These are phyloP conservation scores for Streblospio benedicti DNA, from an alignment of 1,140 invertebrate genomes.

Conservation along the genomic window DNA sequence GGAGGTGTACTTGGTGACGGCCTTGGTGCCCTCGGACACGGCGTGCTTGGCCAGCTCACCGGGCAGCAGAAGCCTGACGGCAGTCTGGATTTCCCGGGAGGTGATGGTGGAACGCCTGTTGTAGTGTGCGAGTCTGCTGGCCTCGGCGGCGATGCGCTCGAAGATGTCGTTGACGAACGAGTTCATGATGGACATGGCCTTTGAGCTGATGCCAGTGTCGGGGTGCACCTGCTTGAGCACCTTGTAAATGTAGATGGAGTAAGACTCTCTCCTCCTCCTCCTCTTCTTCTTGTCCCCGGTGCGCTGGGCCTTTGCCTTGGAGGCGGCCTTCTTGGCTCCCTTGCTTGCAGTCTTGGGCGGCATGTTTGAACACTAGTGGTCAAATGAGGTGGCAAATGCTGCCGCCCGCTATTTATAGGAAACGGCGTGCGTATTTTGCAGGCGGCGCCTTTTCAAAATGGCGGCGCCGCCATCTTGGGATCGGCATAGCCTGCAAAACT, in stretches of 20 bases:
- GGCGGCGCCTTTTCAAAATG: too few species aligned
- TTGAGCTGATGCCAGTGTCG: constrained; percentile 57
- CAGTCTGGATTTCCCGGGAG: constrained; percentile 57
- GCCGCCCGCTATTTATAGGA: too few species aligned
- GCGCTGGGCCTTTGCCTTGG: constrained; percentile 7
- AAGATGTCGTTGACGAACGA: constrained; percentile 46
- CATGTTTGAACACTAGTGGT: constrained; percentile 50
- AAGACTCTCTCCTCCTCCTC: constrained; percentile 54
- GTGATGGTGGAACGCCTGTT: constrained; percentile 49
- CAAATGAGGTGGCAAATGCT: too few species aligned
- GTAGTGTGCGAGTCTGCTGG: constrained; percentile 41
- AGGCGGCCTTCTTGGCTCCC: constrained; percentile 11
- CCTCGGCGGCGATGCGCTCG: constrained; percentile 45
- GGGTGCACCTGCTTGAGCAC: constrained; percentile 64
- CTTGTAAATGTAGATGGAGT: constrained; percentile 61
- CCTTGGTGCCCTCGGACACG: constrained; percentile 45
- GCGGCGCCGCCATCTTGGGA: too few species aligned
- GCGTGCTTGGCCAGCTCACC: constrained; percentile 58
- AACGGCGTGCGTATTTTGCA: too few species aligned
- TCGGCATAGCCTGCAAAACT: too few species aligned
- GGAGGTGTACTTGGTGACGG: too few species aligned
- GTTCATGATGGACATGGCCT: constrained; percentile 42
- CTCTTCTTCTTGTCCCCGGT: constrained; percentile 13
- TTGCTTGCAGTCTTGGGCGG: constrained; percentile 10
- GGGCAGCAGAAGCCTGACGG: constrained; percentile 53